phyloP scores from a whole-genome alignment of 2,113 vertebrate genomes.

The Oreamnos americanus region DNA sequence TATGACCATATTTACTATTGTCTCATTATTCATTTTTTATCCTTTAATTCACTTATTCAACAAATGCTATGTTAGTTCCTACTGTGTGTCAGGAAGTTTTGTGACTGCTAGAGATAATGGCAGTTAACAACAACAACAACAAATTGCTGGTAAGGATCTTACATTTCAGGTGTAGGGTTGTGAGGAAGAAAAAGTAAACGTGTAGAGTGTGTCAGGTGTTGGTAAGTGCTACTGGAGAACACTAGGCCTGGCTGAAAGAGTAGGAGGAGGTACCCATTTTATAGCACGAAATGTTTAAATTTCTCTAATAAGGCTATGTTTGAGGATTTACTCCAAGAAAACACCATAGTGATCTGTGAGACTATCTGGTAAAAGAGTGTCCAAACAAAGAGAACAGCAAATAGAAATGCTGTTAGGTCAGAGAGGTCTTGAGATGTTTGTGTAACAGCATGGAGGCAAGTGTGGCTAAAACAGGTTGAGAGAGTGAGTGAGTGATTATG shows the following conservation, averaged over 20 bases:
- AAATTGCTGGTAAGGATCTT: not conserved
- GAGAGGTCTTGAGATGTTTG: not conserved
- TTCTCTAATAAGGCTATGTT: not conserved
- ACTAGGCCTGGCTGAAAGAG: not conserved
- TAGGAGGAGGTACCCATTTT: not conserved
- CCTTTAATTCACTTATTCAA: not conserved
- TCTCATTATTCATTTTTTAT: not conserved
- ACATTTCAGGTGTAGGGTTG: not conserved
- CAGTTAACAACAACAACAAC: not conserved
- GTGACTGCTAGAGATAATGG: not conserved
- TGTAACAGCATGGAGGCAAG: not conserved
- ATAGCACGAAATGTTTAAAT: not conserved
- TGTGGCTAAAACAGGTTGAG: not conserved
- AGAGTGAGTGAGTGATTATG: not conserved
- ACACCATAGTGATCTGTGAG: not conserved
- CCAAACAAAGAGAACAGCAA: not conserved
- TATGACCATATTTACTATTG: not conserved
- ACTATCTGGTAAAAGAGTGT: not conserved
- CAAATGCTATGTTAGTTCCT: not conserved
- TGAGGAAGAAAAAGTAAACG: not conserved
- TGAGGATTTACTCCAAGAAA: not conserved
- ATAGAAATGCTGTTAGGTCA: not conserved
- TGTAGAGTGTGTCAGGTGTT: not conserved
- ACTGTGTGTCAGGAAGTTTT: not conserved
- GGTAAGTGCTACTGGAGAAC: not conserved